A percentile compares a stretch with the other conserved stretches of the same genome.
phyloP scores from a whole-genome alignment of 2,797 vertebrate species.

The Sebastes itinus region DNA sequence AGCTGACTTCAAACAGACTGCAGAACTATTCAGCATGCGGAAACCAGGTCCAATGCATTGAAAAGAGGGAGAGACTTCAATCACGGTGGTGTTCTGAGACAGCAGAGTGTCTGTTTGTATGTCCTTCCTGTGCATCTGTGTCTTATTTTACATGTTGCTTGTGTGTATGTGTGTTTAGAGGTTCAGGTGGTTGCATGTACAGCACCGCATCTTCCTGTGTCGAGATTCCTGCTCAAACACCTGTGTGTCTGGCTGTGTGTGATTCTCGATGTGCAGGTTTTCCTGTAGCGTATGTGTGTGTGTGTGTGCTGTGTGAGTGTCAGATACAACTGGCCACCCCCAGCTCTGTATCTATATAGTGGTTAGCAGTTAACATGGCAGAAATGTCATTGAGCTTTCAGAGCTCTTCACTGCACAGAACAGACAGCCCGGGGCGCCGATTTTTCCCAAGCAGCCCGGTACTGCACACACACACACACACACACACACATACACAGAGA shows the following conservation, averaged over 20 bases:
- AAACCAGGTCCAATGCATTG: conserved; percentile 5
- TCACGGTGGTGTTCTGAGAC: conserved; percentile 8
- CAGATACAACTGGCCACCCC: neutral
- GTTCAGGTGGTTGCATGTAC: neutral
- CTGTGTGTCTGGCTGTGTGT: neutral
- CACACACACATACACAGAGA: neutral
- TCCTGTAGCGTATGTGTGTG: neutral
- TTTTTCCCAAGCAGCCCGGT: neutral
- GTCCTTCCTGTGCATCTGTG: neutral
- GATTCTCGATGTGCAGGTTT: neutral
- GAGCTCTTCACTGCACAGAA: conserved; percentile 16
- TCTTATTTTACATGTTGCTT: neutral
- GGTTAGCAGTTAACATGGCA: conserved; percentile 42
- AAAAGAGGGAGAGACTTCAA: conserved; percentile 11
- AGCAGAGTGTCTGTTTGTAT: neutral
- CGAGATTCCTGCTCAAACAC: neutral
- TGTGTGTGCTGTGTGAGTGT: neutral
- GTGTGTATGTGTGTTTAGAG: neutral
- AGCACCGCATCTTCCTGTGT: too few relatives aligned
- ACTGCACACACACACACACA: neutral
- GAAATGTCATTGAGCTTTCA: conserved; percentile 60
- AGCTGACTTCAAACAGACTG: conserved; percentile 48
- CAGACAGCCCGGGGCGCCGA: neutral
- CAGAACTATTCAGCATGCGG: conserved; percentile 6
- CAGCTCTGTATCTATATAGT: conserved; percentile 16